Conservation (phyloP, 2,888 invertebrate genomes). For the Ophonus ardosiacus region DNA sequence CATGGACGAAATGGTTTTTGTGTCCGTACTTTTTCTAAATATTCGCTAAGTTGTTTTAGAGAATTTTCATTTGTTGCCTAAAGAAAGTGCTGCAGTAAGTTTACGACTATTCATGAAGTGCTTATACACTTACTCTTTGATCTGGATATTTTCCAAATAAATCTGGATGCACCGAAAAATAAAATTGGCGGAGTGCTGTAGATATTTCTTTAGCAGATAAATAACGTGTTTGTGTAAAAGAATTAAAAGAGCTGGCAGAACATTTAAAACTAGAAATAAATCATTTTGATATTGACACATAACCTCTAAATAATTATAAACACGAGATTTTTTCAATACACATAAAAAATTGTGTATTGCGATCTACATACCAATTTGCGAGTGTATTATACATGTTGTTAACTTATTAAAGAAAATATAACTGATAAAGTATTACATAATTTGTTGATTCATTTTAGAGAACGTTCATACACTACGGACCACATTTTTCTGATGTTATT, state of each 20-base stretch:
- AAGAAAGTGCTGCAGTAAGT: slow-evolving; percentile 67
- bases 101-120: background rate
- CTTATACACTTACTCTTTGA: slow-evolving; percentile 83
- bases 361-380: slow-evolving; percentile 74
- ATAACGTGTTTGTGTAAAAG: slow-evolving; percentile 66
- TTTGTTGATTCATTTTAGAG: background rate
- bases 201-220: slow-evolving; percentile 91
- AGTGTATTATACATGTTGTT: slow-evolving; percentile 75
- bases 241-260: background rate
- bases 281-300: slow-evolving; percentile 38
- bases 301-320: slow-evolving; percentile 37
- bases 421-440: slow-evolving; percentile 28
- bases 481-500: background rate
- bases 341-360: slow-evolving; percentile 13
- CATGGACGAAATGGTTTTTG: slow-evolving; percentile 80
- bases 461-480: background rate
- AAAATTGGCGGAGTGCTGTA: slow-evolving; percentile 94
- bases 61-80: slow-evolving; percentile 94
- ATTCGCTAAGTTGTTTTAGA: slow-evolving; percentile 90
- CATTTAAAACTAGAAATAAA: slow-evolving; percentile 1
- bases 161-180: slow-evolving; percentile 97
- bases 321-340: background rate
- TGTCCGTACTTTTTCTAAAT: slow-evolving; percentile 87
- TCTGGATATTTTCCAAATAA: slow-evolving; percentile 94
- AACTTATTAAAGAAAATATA: slow-evolving; percentile 26